Evolutionary conservation across 2,113 vertebrate species (phyloP).

Genomic region (Antigone vipio): DNA sequence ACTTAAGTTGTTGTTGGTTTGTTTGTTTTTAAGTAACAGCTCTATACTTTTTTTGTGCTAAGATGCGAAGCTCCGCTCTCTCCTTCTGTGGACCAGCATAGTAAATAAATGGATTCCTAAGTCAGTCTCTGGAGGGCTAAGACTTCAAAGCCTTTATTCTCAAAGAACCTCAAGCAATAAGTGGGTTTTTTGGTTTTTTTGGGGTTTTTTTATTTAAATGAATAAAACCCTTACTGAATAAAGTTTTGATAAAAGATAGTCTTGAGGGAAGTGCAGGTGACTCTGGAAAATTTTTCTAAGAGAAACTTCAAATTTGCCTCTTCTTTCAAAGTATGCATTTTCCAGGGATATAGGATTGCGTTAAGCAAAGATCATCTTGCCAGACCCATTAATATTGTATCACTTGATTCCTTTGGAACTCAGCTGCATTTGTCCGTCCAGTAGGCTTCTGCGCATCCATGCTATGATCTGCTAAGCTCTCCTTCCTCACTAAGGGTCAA

Average conservation of each 20-base stretch:
- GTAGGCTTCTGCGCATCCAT: neutral
- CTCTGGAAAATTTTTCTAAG: neutral
- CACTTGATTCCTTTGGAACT: neutral
- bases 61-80: neutral
- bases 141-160: neutral
- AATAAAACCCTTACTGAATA: neutral
- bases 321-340: neutral
- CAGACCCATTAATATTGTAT: neutral
- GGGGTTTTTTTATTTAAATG: neutral
- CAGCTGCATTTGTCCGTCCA: neutral
- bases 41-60: neutral
- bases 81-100: neutral
- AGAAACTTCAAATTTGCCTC: neutral
- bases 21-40: neutral
- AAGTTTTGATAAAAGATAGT: neutral
- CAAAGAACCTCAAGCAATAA: neutral
- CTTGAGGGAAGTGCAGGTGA: neutral
- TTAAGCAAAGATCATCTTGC: neutral
- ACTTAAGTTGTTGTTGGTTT: neutral
- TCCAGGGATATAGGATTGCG: neutral
- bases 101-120: neutral
- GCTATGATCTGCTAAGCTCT: neutral
- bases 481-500: neutral
- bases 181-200: no score
- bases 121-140: neutral